These are phyloP conservation scores for Falco berigora DNA, from an alignment of 2,797 vertebrate species.

Conservation along the genomic window DNA sequence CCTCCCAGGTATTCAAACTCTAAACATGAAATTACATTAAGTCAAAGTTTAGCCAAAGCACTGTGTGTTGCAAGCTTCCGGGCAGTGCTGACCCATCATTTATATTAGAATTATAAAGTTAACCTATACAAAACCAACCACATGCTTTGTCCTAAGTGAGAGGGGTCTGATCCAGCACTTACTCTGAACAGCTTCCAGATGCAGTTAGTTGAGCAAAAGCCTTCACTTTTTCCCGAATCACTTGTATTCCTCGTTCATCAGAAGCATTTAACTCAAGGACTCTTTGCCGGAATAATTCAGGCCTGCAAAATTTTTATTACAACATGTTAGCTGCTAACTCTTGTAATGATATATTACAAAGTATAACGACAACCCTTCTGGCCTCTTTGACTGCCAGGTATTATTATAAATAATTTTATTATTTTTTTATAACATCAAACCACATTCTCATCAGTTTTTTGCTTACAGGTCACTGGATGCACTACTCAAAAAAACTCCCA, in stretches of 20 bases:
- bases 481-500: background rate
- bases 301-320: conserved; percentile 72
- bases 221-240: conserved; percentile 94
- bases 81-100: background rate
- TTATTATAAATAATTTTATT: background rate
- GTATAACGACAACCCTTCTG: background rate
- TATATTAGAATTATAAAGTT: background rate
- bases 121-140: background rate
- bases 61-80: background rate
- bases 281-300: conserved; percentile 86
- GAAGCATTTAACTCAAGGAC: conserved; percentile 97
- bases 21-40: background rate
- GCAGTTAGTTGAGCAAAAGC: conserved; percentile 92
- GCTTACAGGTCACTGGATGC: background rate
- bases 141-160: background rate
- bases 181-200: conserved; percentile 88
- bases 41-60: background rate
- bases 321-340: background rate
- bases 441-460: background rate
- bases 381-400: background rate
- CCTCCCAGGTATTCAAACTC: background rate
- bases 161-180: conserved; percentile 63
- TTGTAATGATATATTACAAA: background rate
- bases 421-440: background rate
- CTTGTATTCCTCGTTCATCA: conserved; percentile 96